Percentiles rank a stretch among this genome's conserved stretches.
Conservation (phyloP, 64 coral and sea anemone genomes). For the Dendrophyllia cribrosa region DNA sequence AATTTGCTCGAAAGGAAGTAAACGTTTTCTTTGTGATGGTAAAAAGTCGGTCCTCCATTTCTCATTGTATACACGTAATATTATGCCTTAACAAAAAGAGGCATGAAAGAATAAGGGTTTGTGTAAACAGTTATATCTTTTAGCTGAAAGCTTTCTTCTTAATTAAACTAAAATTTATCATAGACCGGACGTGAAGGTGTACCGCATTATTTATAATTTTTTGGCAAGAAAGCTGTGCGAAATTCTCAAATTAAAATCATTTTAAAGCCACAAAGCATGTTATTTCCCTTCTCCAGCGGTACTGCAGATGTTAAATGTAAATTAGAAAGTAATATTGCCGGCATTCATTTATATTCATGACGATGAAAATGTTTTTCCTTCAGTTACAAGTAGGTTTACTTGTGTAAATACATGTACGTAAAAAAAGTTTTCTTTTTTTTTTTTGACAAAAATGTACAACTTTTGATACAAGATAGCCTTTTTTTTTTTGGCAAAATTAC, state of each 20-base stretch:
- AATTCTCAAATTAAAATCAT: background rate
- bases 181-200: background rate
- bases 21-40: background rate
- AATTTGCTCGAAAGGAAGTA: constrained; percentile 6
- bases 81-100: background rate
- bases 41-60: background rate
- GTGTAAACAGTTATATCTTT: constrained; percentile 48
- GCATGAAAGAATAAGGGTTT: constrained; percentile 17
- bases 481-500: too few species aligned
- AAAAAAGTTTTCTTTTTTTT: background rate
- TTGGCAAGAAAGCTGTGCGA: background rate
- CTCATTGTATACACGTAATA: constrained; percentile 18
- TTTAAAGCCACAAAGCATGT: background rate
- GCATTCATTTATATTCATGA: background rate
- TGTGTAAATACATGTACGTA: background rate
- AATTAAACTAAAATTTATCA: constrained; percentile 58
- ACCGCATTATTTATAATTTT: constrained; percentile 15
- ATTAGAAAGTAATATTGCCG: constrained; percentile 27
- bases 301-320: constrained; percentile 22
- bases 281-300: background rate
- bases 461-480: too few species aligned
- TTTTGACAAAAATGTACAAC: background rate
- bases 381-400: background rate
- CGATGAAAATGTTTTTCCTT: background rate
- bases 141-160: constrained; percentile 32